These are phyloP conservation scores for Anableps anableps DNA, from an alignment of 2,797 vertebrate species.

Conservation along the genomic window DNA sequence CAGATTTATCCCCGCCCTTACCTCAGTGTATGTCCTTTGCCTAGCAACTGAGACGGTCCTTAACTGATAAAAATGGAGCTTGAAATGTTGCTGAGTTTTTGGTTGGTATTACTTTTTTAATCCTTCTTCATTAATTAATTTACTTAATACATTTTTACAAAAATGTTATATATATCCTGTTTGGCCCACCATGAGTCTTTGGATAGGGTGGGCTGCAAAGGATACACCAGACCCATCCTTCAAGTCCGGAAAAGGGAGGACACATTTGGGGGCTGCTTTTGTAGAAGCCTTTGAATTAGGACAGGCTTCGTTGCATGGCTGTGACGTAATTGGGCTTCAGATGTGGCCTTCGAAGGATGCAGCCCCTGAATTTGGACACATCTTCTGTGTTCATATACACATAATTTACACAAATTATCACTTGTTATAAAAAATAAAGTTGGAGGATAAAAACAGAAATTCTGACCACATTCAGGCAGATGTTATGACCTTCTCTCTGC, in stretches of 20 bases:
- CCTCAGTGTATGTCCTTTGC: too few species aligned
- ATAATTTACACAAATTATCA: not conserved
- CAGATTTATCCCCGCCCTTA: too few species aligned
- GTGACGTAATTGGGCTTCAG: not conserved
- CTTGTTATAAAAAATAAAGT: not conserved
- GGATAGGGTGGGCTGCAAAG: not conserved
- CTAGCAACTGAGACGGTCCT: too few species aligned
- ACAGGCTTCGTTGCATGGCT: not conserved
- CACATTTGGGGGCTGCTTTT: too few species aligned
- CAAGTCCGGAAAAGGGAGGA: not conserved
- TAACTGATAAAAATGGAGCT: not conserved
- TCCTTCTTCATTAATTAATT: not conserved
- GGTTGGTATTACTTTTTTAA: not conserved
- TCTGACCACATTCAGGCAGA: not conserved
- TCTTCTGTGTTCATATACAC: too few species aligned
- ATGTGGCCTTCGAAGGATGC: too few species aligned
- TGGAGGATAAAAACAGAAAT: not conserved
- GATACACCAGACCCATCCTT: not conserved
- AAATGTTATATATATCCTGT: too few species aligned
- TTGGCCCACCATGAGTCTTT: not conserved
- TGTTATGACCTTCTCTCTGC: not conserved
- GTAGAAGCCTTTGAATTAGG: not conserved
- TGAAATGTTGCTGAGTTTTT: not conserved
- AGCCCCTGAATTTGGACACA: too few species aligned
- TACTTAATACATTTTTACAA: too few species aligned